Conservation (phyloP, 2,888 invertebrate genomes). For the Tipula confusa region DNA sequence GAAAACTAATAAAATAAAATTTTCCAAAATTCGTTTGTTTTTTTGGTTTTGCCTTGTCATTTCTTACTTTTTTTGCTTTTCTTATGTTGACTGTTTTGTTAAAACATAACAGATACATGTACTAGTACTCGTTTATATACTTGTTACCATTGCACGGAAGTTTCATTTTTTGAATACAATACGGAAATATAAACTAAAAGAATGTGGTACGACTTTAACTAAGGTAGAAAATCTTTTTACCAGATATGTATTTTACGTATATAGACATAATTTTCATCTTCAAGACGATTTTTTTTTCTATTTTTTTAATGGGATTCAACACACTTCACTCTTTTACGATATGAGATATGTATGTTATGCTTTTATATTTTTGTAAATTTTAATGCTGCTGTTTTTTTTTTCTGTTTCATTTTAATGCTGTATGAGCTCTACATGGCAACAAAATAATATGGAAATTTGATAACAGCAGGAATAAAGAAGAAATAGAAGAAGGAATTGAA, state of each 20-base stretch:
- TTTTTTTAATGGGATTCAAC: background rate
- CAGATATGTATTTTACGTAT: background rate
- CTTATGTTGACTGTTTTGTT: too few relatives aligned
- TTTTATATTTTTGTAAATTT: background rate
- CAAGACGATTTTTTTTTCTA: background rate
- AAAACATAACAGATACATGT: too few relatives aligned
- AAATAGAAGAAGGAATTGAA: background rate
- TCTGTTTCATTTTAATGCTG: background rate
- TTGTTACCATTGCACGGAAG: too few relatives aligned
- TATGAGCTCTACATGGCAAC: background rate
- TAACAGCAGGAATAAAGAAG: background rate
- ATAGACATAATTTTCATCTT: background rate
- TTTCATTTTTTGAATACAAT: background rate
- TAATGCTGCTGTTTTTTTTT: background rate
- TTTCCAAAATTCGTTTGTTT: too few relatives aligned
- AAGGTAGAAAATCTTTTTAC: background rate
- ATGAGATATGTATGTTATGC: slow-evolving; percentile 3
- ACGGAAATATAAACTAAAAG: background rate
- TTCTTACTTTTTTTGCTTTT: too few relatives aligned
- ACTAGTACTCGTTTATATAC: too few relatives aligned
- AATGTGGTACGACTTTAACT: background rate
- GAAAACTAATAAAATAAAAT: too few relatives aligned
- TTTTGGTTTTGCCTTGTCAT: too few relatives aligned
- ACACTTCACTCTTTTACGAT: background rate
- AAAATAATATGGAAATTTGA: slow-evolving; percentile 12